Evolutionary conservation across 2,888 invertebrate species (phyloP).

Genomic region (Dyspetes luteomarginatus): DNA sequence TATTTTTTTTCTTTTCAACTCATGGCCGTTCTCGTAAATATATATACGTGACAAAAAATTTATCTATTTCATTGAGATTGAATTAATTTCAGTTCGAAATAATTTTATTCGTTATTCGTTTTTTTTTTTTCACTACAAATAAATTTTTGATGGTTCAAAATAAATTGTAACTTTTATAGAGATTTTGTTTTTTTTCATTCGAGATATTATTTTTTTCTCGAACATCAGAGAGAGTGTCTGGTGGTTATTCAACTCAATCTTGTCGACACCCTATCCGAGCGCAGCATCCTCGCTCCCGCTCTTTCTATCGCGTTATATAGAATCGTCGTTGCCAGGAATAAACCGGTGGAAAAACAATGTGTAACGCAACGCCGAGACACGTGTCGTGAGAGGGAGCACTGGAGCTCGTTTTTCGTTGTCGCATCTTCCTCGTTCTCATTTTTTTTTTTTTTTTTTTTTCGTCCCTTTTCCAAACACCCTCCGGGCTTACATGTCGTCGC

Average conservation of each 20-base stretch:
- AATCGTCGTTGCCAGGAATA: slow-evolving; percentile 54
- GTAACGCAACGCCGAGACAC: slow-evolving; percentile 58
- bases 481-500: slow-evolving; percentile 10
- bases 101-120: too few species aligned
- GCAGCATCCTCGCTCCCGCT: slow-evolving; percentile 10
- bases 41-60: too few species aligned
- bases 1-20: slow-evolving; percentile 12
- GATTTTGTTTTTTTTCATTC: slow-evolving; percentile 1
- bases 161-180: too few species aligned
- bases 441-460: slow-evolving; percentile 29
- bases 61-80: too few species aligned
- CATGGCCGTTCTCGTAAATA: neutral
- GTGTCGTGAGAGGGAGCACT: slow-evolving; percentile 45
- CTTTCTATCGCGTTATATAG: neutral
- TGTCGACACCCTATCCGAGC: slow-evolving; percentile 5
- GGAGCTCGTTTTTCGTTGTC: slow-evolving; percentile 55
- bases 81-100: too few species aligned
- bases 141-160: too few species aligned
- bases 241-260: slow-evolving; percentile 28
- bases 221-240: neutral
- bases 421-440: slow-evolving; percentile 48
- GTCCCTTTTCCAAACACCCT: neutral
- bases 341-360: slow-evolving; percentile 59
- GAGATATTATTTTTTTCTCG: neutral
- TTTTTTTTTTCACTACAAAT: too few species aligned